These are phyloP conservation scores for Halcyon leucocephala DNA, from an alignment of 2,797 vertebrate species.

Conservation along the genomic window DNA sequence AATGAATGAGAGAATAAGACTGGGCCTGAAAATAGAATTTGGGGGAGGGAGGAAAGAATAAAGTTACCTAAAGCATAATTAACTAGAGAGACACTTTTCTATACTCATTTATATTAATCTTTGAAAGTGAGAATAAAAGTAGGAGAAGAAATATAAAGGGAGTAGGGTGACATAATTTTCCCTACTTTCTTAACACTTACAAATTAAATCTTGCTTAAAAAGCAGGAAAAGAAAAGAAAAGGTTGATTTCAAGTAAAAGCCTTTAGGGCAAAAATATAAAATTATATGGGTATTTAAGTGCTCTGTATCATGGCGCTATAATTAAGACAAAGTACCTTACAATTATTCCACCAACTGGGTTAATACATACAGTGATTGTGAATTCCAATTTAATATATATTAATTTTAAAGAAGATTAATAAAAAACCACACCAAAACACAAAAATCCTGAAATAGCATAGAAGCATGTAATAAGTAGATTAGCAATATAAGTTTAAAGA, in stretches of 20 bases:
- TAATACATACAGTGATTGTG: not conserved
- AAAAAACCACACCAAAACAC: not conserved
- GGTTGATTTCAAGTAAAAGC: constrained; percentile 28
- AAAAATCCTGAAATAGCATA: accelerated
- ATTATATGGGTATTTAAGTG: constrained; percentile 63
- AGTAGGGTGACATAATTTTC: constrained; percentile 12
- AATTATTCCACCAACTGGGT: constrained; percentile 48
- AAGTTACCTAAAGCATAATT: constrained; percentile 63
- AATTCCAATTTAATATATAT: constrained; percentile 34
- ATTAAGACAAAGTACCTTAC: constrained; percentile 64
- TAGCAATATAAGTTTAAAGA: not conserved
- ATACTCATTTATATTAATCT: constrained; percentile 53
- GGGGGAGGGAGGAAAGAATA: constrained; percentile 28
- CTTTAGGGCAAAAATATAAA: constrained; percentile 50
- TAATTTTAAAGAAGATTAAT: not conserved
- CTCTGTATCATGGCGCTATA: constrained; percentile 13
- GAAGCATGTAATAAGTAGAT: not conserved
- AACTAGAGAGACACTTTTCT: constrained; percentile 43
- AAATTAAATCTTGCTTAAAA: constrained; percentile 53
- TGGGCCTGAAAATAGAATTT: constrained; percentile 50
- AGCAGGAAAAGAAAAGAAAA: constrained; percentile 35
- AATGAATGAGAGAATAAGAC: constrained; percentile 45
- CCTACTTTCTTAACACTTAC: constrained; percentile 24
- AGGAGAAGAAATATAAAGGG: constrained; percentile 38
- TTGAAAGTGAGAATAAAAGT: constrained; percentile 53